Evolutionary conservation across 2,797 vertebrate species (phyloP), one percentile per base, ranked within the genome.

Genomic region (Enteromius viviparus): DNA sequence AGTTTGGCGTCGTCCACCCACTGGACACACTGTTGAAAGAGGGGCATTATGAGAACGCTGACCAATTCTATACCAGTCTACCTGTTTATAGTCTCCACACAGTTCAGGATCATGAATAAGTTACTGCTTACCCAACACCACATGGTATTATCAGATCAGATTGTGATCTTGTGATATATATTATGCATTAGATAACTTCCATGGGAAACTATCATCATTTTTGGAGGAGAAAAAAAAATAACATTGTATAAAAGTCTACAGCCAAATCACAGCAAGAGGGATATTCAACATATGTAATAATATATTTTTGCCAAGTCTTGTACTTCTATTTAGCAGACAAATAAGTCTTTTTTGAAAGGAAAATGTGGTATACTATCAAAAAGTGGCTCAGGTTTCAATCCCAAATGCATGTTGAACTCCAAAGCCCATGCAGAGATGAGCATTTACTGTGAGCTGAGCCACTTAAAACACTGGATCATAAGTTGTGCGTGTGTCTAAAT

Each of bases 1-100:
- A 99, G 95, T 92, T 99, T 99, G 77, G 98, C 98, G 85, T 99
- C 97, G 45, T 99, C 98, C 89, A 99, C 96, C 98, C 93, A 94
- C 87, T 94, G 93, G 71, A 93, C 92, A 86, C 93, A 94, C 94
- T 95, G 89, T 21, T 64, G 12, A 37, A 7, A 60, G 60, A 84
- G 11, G 45, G 81, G 64, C 14, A 58, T 80, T 49, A 69, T 66
- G 76, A 45, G 45, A 37, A n/a, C 15, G 45, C 29, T 34, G 60
- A 65, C 9, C 9, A 21, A 21, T 78, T 64, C 55, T 37, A 55
- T 3, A 74, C 69, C 45, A 5, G 45, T 49, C 70, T 72, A 49
- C 12, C 71, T 7, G 12, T 29, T 14, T 11, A 17, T 32, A 4
- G 17, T 64, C 58, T 19, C 9, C 4, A 62, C n/a, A 26, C 4